Conservation (phyloP, 1,140 invertebrate genomes). For the Capitella teleta region DNA sequence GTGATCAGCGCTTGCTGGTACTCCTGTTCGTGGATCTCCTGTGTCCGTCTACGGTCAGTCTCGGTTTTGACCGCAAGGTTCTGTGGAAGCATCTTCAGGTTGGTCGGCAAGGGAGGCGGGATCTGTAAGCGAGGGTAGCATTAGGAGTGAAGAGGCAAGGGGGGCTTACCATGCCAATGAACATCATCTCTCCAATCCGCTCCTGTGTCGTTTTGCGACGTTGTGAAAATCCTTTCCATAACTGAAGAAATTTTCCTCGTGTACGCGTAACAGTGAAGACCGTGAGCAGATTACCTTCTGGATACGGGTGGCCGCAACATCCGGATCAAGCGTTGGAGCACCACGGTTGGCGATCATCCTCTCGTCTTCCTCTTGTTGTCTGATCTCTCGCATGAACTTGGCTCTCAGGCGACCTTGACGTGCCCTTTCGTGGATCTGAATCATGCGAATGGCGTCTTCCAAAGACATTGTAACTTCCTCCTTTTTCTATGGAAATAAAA, state of each 20-base stretch:
- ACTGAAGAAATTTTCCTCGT: background rate
- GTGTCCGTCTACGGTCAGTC: slow-evolving; percentile 29
- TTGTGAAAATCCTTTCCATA: slow-evolving; percentile 40
- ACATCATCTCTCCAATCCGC: slow-evolving; percentile 62
- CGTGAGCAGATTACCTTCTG: slow-evolving; percentile 26
- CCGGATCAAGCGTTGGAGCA: slow-evolving; percentile 33
- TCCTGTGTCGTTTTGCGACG: slow-evolving; percentile 33
- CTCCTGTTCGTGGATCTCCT: slow-evolving; percentile 54
- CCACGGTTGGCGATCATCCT: slow-evolving; percentile 25
- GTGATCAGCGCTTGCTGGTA: slow-evolving; percentile 41
- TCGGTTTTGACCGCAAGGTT: slow-evolving; percentile 28
- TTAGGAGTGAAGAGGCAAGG: background rate
- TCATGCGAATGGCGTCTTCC: slow-evolving; percentile 68
- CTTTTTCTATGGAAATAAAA: slow-evolving; percentile 21
- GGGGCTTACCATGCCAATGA: slow-evolving; percentile 56
- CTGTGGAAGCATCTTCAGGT: slow-evolving; percentile 22
- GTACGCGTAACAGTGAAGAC: background rate
- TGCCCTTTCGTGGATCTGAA: slow-evolving; percentile 82
- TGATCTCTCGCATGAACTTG: slow-evolving; percentile 83
- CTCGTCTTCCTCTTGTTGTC: slow-evolving; percentile 42
- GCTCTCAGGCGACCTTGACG: slow-evolving; percentile 65
- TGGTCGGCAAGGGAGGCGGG: slow-evolving; percentile 19
- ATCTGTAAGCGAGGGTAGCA: background rate
- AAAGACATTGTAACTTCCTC: slow-evolving; percentile 52
- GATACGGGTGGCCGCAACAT: slow-evolving; percentile 37